Conservation (phyloP, 2,113 vertebrate genomes). For the Heterotis niloticus region DNA sequence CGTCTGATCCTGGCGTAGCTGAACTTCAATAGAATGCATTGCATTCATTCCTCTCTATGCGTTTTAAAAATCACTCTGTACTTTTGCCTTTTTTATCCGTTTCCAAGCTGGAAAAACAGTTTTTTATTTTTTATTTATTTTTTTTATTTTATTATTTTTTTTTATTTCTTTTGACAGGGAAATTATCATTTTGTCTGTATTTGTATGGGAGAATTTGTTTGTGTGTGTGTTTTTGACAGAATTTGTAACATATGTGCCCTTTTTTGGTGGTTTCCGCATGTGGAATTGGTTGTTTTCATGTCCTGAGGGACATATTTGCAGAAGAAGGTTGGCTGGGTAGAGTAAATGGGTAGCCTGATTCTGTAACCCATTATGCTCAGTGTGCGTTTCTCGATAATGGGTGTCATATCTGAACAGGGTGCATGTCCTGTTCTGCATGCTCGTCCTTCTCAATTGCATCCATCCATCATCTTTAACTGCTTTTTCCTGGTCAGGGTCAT, state of each 20-base stretch:
- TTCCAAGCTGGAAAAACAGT: neutral
- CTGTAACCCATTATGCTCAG: constrained; percentile 12
- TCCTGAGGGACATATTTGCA: constrained; percentile 23
- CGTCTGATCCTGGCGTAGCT: neutral
- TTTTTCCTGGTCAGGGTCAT: too few relatives aligned
- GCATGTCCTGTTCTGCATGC: constrained; percentile 29
- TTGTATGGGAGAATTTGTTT: neutral
- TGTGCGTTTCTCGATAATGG: constrained; percentile 40
- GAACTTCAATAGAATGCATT: neutral
- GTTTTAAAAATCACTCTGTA: neutral
- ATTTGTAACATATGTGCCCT: neutral
- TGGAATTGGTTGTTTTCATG: constrained; percentile 25
- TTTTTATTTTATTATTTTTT: neutral
- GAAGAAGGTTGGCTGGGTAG: constrained; percentile 3
- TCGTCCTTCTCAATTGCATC: constrained; percentile 25
- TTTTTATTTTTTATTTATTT: neutral
- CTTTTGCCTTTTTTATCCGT: neutral
- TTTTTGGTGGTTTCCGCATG: constrained; percentile 35
- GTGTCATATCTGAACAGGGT: constrained; percentile 35
- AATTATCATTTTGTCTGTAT: neutral
- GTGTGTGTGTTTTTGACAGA: neutral
- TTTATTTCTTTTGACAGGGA: neutral
- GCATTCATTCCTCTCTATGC: neutral
- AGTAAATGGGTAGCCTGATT: constrained; percentile 23
- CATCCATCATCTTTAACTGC: too few relatives aligned